Percentiles rank a stretch among this genome's conserved stretches.
Conservation (phyloP, 2,113 vertebrate species). For the Buteo buteo region DNA sequence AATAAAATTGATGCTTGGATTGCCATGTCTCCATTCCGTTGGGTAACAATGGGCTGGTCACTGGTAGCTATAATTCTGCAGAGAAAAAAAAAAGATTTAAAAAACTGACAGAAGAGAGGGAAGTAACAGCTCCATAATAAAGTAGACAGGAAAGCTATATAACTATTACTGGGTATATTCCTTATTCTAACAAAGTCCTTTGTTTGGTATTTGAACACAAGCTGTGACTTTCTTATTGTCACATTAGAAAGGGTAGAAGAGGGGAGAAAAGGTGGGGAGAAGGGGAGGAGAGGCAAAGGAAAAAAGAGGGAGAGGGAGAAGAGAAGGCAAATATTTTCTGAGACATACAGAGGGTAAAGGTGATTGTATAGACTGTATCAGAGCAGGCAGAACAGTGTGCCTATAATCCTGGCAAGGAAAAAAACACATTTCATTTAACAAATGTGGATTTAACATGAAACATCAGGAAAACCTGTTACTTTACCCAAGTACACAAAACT, state of each 20-base stretch:
- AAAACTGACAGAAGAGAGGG: neutral
- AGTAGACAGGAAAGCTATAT: neutral
- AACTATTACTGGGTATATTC: neutral
- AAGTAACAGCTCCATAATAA: neutral
- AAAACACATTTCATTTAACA: neutral
- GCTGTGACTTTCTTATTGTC: neutral
- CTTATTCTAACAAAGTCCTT: neutral
- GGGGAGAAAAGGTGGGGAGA: neutral
- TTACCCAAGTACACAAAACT: neutral
- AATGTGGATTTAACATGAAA: neutral
- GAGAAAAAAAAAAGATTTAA: neutral
- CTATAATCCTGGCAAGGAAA: neutral
- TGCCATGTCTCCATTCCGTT: neutral
- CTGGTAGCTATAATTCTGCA: neutral
- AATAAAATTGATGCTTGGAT: neutral
- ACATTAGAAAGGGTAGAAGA: neutral
- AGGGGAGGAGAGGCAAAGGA: neutral
- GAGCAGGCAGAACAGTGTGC: neutral
- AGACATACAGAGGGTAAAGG: neutral
- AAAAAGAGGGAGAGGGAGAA: neutral
- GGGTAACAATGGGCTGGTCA: neutral
- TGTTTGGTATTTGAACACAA: neutral
- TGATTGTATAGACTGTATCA: neutral
- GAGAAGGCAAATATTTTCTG: neutral
- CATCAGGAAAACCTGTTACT: neutral